Base-by-base conservation (phyloP, 2,113 vertebrate genomes). In the Hippocampus comes region DNA sequence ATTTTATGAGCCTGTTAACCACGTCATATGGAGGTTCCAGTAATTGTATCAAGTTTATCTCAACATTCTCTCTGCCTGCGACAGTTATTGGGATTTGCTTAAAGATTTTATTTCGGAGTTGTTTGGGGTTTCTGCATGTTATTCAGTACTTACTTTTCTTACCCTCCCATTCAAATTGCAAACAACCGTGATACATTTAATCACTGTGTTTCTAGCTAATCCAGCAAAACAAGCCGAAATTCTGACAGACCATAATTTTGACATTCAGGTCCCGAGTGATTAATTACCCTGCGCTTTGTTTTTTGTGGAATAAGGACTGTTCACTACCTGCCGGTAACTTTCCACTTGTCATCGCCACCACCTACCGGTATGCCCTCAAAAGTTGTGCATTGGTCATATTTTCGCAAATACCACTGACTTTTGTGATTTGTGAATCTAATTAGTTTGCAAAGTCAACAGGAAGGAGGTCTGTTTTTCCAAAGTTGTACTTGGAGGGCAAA, bases 211-310 rank as follows among this genome's bases (percentile, higher is more conserved):
- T 70, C 20, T 63, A 80, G 57, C 67, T 68, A 63, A 80, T 18
- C 25, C 67, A 20, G 76, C 59, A 75, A 84, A 82, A 78, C 49
- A 82, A 72, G 68, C 67, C 65, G 27, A 43, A 61, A 63, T 49
- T 67, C 41, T 74, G 34, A 74, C 51, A 61, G 76, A 64, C 51
- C 53, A 73, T 79, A 12, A 57, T 76, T 78, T 68, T 55, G 34
- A 63, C 63, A 70, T 68, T 73, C 25, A 66, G 67, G 4, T 84
- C 75, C 73, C 66, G 49, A 64, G 48, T 79, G 79, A 88, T 83
- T 83, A 78, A 83, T 81, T 68, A 78, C 63, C n/a, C 61, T 30
- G 20, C 18, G 43, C 60, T 74, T 41, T 56, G 61, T 38, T 41
- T 68, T 68, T 70, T 86, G 69, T 67, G 68, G 71, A 78, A 76